Evolutionary conservation across 2,113 vertebrate species (phyloP).

Genomic region (Sarotherodon lohbergeri): DNA sequence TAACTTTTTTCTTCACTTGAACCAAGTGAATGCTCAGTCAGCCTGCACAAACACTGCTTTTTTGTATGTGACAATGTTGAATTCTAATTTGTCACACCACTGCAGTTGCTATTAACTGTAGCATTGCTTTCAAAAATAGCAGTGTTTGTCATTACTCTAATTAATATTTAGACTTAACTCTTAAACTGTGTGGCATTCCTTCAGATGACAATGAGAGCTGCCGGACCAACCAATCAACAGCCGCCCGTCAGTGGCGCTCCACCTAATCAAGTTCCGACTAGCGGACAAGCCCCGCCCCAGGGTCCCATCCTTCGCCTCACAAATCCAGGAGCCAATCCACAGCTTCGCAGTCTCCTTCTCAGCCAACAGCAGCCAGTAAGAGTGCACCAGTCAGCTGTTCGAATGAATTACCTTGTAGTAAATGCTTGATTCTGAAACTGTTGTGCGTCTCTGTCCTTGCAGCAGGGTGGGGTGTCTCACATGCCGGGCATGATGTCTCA

Average conservation of each 20-base stretch:
- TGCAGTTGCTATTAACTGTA: not conserved
- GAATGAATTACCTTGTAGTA: not conserved
- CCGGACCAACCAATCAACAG: constrained; percentile 74
- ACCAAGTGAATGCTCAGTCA: not conserved
- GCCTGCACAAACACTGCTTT: not conserved
- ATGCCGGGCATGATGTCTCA: constrained; percentile 80
- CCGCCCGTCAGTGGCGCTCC: constrained; percentile 71
- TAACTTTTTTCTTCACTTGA: not conserved
- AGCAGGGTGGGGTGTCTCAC: constrained; percentile 82
- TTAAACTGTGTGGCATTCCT: not conserved
- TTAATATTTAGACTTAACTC: not conserved
- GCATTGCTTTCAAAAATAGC: not conserved
- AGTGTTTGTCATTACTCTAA: not conserved
- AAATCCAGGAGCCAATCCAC: constrained; percentile 89
- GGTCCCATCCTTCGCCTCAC: constrained; percentile 82
- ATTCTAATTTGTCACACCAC: not conserved
- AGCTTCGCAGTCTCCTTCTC: constrained; percentile 88
- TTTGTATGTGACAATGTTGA: not conserved
- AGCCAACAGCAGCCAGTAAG: constrained; percentile 87
- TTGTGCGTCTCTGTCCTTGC: not conserved
- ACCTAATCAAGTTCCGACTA: constrained; percentile 73
- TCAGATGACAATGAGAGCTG: constrained; percentile 78
- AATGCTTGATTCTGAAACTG: not conserved
- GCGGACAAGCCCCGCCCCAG: constrained; percentile 73
- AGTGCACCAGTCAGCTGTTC: not conserved